Percentiles rank a stretch among this genome's conserved stretches.
Conservation (phyloP, 2,797 vertebrate genomes). For the Australoheros facetus region DNA sequence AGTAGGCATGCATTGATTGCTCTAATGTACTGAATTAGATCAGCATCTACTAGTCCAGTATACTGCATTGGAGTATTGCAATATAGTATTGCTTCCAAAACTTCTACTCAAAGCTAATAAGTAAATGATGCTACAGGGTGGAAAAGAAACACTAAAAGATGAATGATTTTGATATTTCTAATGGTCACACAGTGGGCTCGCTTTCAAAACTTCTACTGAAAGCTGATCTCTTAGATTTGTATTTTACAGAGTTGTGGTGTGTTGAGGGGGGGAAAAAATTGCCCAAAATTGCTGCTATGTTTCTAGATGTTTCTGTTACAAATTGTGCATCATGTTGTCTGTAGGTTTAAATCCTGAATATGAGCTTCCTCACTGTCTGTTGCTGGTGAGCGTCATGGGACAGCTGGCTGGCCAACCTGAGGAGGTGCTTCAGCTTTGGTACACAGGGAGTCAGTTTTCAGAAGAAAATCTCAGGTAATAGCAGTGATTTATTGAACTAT, state of each 20-base stretch:
- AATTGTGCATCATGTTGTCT: not conserved
- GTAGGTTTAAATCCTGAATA: constrained; percentile 83
- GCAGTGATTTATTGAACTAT: not conserved
- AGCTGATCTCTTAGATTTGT: not conserved
- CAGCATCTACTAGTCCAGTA: no score
- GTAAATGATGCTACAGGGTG: no score
- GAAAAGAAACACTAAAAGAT: no score
- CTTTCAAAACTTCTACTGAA: not conserved
- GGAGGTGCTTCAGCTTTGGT: constrained; percentile 87
- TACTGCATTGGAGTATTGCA: no score
- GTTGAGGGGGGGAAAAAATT: not conserved
- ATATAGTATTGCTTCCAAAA: not conserved
- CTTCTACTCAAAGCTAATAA: not conserved
- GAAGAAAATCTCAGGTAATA: constrained; percentile 78
- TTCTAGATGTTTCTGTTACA: not conserved
- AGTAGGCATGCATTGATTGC: no score
- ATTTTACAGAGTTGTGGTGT: not conserved
- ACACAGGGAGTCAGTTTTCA: constrained; percentile 76
- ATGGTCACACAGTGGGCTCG: not conserved
- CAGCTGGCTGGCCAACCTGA: constrained; percentile 84
- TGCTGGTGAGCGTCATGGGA: constrained; percentile 84
- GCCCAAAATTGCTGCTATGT: not conserved
- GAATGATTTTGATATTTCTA: no score
- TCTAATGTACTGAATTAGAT: no score
- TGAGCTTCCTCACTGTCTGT: constrained; percentile 86